Base-by-base conservation (phyloP, 2,888 invertebrate species). In the Spisula solida region DNA sequence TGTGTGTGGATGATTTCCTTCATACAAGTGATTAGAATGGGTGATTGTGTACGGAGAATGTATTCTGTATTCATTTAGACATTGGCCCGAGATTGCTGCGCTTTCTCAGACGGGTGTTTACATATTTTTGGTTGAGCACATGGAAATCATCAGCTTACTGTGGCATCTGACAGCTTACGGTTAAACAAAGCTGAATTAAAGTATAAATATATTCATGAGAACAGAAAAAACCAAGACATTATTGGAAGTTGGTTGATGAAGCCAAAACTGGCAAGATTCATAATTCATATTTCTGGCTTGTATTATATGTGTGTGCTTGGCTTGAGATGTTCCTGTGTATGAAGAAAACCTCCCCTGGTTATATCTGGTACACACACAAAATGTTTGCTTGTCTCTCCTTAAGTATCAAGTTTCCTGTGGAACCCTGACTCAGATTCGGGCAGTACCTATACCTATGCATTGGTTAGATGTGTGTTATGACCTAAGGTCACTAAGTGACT, bases 111-210 rank as follows among this genome's bases (percentile, higher is more conserved):
- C 25, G 14, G 41, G 16, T 31, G 31, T 34, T 16, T 6, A 34
- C 31, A 18, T 34, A 75, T 75, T 75, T 75, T 75, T 75, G 29
- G 75, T 75, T 34, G 0, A 56, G 66, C 83, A 83, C 79, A 60
- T 89, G 88, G 86, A 18, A 66, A 51, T 8, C 48, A 41, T 89
- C 88, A 89, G n/a, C 1, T 20, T 82, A 16, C 80, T 90, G 4
- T 41, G 90, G 66, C 90, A 90, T 82, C 81, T 90, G 90, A 87
- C 90, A 90, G 87, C 85, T 82, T 5, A 82, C 82, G 82, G 82
- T 82, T 87, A 90, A 89, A 90, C 87, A 87, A 78, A 70, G 78
- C 78, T 79, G 79, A 16, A 75, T 75, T 75, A 79, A 56, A 79
- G 51, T 78, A 85, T 85, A 85, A 79, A 79, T 85, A 79, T 78